Percentiles rank a stretch among this genome's conserved stretches.
Conservation (phyloP, 2,888 invertebrate genomes). For the Polietes domitor region DNA sequence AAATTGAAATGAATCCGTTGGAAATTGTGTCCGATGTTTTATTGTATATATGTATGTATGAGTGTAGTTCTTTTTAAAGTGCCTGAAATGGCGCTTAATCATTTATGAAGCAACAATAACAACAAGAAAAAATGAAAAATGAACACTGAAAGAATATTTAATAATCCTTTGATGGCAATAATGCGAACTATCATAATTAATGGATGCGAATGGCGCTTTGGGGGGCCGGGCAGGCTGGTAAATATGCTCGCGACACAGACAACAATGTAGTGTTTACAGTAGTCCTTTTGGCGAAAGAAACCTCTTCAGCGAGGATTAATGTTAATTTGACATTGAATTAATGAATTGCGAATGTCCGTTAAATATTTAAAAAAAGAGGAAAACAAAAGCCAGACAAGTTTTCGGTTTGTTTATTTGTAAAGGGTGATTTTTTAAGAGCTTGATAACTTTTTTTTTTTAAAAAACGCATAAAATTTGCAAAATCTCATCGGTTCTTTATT, state of each 20-base stretch:
- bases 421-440: too few relatives aligned
- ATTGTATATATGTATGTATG: too few relatives aligned
- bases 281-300: background rate
- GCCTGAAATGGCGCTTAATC: background rate
- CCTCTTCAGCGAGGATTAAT: background rate
- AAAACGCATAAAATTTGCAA: too few relatives aligned
- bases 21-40: conserved; percentile 29
- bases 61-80: background rate
- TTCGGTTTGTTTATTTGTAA: too few relatives aligned
- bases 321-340: background rate
- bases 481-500: too few relatives aligned
- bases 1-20: conserved; percentile 44
- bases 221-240: background rate
- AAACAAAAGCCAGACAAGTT: too few relatives aligned
- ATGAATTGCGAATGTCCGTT: background rate
- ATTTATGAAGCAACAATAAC: background rate
- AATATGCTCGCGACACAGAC: background rate
- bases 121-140: background rate
- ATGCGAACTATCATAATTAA: conserved; percentile 1
- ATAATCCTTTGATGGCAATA: conserved; percentile 25
- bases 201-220: conserved; percentile 1
- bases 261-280: background rate
- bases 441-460: too few relatives aligned
- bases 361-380: background rate
- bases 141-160: conserved; percentile 18